Percentiles rank a stretch among this genome's conserved stretches.
phyloP scores from a whole-genome alignment of 2,113 vertebrate genomes.

The Gopherus flavomarginatus region DNA sequence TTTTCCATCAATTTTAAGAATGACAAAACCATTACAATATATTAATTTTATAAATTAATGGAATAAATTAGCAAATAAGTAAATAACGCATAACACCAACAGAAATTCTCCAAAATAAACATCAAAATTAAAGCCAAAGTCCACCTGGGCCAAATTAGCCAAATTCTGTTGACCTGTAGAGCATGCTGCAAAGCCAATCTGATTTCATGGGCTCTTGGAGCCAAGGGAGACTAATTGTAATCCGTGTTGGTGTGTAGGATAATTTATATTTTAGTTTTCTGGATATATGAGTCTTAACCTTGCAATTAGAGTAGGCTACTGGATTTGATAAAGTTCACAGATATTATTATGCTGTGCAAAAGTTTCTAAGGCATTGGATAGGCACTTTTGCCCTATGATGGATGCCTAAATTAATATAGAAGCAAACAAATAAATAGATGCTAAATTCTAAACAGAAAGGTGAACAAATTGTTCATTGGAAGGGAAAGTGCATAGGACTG shows the following conservation, averaged over 20 bases:
- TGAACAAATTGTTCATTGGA: neutral
- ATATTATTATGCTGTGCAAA: neutral
- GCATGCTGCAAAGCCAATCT: neutral
- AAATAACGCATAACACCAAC: neutral
- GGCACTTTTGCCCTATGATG: neutral
- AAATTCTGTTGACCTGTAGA: neutral
- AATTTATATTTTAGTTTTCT: neutral
- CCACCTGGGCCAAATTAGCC: neutral
- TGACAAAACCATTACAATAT: neutral
- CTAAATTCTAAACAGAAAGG: neutral
- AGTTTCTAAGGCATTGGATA: neutral
- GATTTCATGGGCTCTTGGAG: neutral
- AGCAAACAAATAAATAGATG: neutral
- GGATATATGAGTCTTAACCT: neutral
- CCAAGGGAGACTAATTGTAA: neutral
- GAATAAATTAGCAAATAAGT: neutral
- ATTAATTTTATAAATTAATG: neutral
- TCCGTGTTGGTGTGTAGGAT: neutral
- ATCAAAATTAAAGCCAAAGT: neutral
- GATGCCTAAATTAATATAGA: neutral
- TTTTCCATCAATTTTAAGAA: neutral
- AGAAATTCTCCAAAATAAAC: neutral
- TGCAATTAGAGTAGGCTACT: neutral
- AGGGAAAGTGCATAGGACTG: neutral
- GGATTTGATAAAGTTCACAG: neutral